Evolutionary conservation across 2,888 invertebrate species (phyloP).

Genomic region (Oligia latruncula): DNA sequence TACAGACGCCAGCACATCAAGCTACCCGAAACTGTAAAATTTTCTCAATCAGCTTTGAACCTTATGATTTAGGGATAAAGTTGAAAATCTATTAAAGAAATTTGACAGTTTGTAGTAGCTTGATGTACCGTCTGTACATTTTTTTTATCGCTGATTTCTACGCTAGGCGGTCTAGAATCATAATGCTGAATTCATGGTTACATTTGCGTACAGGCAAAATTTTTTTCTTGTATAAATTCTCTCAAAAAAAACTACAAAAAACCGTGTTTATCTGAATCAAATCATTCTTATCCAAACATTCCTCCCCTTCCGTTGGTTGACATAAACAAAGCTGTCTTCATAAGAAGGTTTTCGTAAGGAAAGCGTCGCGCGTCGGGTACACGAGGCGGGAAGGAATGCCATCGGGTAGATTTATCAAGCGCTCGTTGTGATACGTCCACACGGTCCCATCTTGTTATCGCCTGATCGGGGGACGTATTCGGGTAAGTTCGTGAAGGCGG

Average conservation of each 20-base stretch:
- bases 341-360: conserved; percentile 18
- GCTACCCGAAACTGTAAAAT: too few relatives aligned
- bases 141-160: too few relatives aligned
- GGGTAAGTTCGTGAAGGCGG: conserved; percentile 14
- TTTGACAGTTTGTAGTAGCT: too few relatives aligned
- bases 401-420: conserved; percentile 59
- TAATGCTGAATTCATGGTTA: neutral
- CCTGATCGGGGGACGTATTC: conserved; percentile 39
- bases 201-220: neutral
- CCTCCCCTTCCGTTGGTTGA: neutral
- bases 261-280: neutral
- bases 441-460: conserved; percentile 49
- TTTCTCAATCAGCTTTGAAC: too few relatives aligned
- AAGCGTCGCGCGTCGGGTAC: conserved; percentile 26
- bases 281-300: neutral
- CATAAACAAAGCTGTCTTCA: conserved; percentile 18
- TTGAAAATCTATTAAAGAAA: too few relatives aligned
- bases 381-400: conserved; percentile 47
- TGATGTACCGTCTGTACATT: too few relatives aligned
- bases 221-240: neutral
- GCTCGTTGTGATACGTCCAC: conserved; percentile 39
- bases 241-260: neutral
- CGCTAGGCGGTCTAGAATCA: neutral
- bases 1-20: too few relatives aligned
- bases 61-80: too few relatives aligned